Evolutionary conservation across 2,888 invertebrate genomes (phyloP), one percentile per base, ranked within the genome.

Genomic region (Plusia festucae): DNA sequence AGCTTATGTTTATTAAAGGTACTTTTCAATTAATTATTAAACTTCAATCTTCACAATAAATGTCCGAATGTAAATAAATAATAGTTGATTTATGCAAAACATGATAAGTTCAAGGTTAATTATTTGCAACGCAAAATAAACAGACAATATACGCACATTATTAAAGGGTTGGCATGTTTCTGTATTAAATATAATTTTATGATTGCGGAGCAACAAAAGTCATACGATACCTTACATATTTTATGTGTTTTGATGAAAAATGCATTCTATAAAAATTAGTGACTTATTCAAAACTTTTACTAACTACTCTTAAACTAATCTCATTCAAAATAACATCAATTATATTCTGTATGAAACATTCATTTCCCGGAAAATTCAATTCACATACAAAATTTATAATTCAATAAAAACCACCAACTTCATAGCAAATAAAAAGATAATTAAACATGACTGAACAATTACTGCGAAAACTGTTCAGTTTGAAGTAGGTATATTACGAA

Each of bases 21-120:
- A 40, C 40, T n/a, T 49, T 49, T 49, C 18, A 46, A 40, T 13
- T 13, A 52, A 56, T 13, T 13, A 32, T 8, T 7, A 22, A 53
- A 8, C 49, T 49, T 15, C 20, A 59, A 61, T 53, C 44, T 65
- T 54, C 9, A 53, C n/a, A 59, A 59, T 59, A 71, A 74, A 73
- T 64, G 58, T 65, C 71, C 59, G 65, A 63, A 30, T 71, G 60
- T 73, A 63, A 68, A 71, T 75, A 77, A 83, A 82, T 68, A 79
- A 65, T 34, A 55, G 32, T 58, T 53, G 59, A 73, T 66, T 62
- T 70, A 56, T 58, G 60, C 24, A 49, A 68, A 60, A 66, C 59
- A 53, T 67, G 70, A 81, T 77, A 78, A 60, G 73, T 68, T 71
- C 79, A 82, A 81, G 81, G 84, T 73, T 58, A 62, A 68, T 56